A percentile compares a stretch with the other conserved stretches of the same genome.
phyloP scores from a whole-genome alignment of 2,113 vertebrate genomes.

The Prunella himalayana region DNA sequence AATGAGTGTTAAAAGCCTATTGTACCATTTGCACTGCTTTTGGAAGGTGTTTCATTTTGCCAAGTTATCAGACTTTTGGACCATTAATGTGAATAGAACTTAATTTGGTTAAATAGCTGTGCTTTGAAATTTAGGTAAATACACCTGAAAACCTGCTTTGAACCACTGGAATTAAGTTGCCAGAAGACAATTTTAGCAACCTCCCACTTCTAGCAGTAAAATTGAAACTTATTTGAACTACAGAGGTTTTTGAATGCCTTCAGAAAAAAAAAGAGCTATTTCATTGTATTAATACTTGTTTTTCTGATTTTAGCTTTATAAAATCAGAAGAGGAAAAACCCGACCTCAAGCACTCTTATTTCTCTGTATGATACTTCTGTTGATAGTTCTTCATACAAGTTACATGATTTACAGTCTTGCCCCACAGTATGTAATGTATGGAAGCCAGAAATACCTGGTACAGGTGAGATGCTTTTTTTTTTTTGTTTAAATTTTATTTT shows the following conservation, averaged over 20 bases:
- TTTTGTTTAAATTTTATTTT: not conserved
- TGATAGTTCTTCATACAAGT: slow-evolving; percentile 95
- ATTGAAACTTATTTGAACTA: not conserved
- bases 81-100: not conserved
- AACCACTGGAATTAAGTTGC: not conserved
- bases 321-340: slow-evolving; percentile 90
- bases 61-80: not conserved
- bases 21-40: not conserved
- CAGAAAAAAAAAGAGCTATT: not conserved
- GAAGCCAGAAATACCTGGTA: slow-evolving; percentile 92
- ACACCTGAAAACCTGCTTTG: not conserved
- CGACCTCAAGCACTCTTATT: slow-evolving; percentile 94
- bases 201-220: not conserved
- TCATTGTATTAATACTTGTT: not conserved
- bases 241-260: not conserved
- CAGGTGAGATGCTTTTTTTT: slow-evolving; percentile 74
- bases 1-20: not conserved
- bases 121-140: not conserved
- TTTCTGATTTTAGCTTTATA: slow-evolving; percentile 83
- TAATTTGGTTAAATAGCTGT: not conserved
- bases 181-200: not conserved
- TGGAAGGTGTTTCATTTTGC: not conserved
- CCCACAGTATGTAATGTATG: slow-evolving; percentile 98
- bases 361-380: slow-evolving; percentile 96
- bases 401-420: slow-evolving; percentile 99